Conservation (phyloP, 2,113 vertebrate genomes). For the Columba livia region DNA sequence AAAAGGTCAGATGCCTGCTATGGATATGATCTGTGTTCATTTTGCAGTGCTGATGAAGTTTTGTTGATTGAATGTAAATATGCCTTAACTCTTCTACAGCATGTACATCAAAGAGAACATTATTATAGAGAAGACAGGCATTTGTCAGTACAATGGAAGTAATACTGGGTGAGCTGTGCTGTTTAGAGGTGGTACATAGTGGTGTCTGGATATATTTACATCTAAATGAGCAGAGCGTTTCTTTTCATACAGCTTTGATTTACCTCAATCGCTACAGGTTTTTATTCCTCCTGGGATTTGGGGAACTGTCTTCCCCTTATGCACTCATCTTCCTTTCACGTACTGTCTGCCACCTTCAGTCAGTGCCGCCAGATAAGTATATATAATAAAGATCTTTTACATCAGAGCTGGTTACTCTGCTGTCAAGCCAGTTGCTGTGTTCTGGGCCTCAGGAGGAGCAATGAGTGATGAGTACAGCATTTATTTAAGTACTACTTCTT, state of each 20-base stretch:
- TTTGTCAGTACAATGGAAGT: not conserved
- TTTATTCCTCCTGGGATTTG: constrained; percentile 16
- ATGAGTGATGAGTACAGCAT: not conserved
- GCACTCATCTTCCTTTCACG: not conserved
- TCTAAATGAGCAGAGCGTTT: constrained; percentile 28
- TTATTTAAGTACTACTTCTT: not conserved
- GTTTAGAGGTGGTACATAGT: not conserved
- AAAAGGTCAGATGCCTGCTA: constrained; percentile 7
- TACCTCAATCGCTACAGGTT: constrained; percentile 15
- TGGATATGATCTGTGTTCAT: not conserved
- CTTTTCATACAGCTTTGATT: constrained; percentile 37
- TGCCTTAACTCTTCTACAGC: not conserved
- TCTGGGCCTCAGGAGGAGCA: not conserved
- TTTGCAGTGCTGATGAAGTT: constrained; percentile 29
- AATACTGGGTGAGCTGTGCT: not conserved
- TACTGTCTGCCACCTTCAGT: constrained; percentile 16
- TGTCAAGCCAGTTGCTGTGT: not conserved
- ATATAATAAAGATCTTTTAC: constrained; percentile 20
- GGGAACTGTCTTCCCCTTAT: not conserved
- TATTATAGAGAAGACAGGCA: not conserved
- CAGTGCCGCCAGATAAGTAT: not conserved
- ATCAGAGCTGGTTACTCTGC: not conserved
- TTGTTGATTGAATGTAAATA: constrained; percentile 40
- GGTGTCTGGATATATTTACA: constrained; percentile 30
- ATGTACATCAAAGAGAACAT: not conserved